Base-by-base conservation (phyloP, 2,888 invertebrate genomes). In the Nomada hirtipes region DNA sequence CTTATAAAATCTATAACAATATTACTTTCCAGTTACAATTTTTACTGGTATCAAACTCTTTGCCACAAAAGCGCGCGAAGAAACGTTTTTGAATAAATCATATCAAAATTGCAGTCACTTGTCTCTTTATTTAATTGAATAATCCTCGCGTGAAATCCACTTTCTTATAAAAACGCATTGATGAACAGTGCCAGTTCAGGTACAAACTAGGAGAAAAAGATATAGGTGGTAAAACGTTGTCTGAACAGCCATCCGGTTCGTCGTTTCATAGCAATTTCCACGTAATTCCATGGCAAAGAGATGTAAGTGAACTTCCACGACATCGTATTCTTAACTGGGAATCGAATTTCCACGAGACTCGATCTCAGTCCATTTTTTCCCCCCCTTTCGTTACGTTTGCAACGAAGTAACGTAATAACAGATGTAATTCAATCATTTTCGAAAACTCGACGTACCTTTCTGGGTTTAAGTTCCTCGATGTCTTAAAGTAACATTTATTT, bases 231-330 rank as follows among this genome's bases (percentile, higher is more conserved):
- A 55, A 68, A 61, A 78, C 60, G 60, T 36, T 50, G 60, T 78
- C 78, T 55, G 65, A 61, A 50, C 61, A 78, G 79, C 42, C 71
- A 67, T 71, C 61, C 65, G 71, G 79, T 61, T 60, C 44, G 50
- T 57, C 63, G n/a, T 13, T 26, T 18, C 26, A 13, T 36, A 72
- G 79, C 65, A 79, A 80, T 80, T 79, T 80, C 42, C 61, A 47
- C 55, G 71, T 79, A 78, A 80, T 80, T 79, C 61, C 55, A 63
- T 50, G 79, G 65, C 23, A 67, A 80, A 57, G 52, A 53, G 79
- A 52, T 63, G 79, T 71, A 44, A 80, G 61, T 11, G 11, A 57
- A 60, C 47, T 61, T 77, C 20, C n/a, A n/a, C 65, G 10, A 20
- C 36, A 61, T 42, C 55, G 71, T 72, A 68, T 79, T 79, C 79